Evolutionary conservation across 2,797 vertebrate species (phyloP).

Genomic region (Argyrosomus regius): DNA sequence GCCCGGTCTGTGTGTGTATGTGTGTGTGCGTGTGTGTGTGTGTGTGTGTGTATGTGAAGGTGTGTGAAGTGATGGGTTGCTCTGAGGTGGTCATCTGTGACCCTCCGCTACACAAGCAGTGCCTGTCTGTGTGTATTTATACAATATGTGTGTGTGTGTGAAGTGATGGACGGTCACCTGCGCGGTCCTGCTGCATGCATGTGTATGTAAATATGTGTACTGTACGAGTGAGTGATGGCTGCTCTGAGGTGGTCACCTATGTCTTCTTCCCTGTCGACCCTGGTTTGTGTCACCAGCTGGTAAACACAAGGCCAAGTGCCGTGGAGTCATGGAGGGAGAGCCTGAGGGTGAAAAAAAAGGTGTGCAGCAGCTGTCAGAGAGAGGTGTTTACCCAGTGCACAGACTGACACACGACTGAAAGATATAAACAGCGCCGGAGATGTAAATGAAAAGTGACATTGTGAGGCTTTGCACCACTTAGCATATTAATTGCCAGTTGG

Average conservation of each 20-base stretch:
- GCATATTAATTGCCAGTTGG: constrained; percentile 73
- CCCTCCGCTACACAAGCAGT: constrained; percentile 59
- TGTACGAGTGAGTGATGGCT: constrained; percentile 49
- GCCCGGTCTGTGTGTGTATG: constrained; percentile 39
- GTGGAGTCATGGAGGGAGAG: constrained; percentile 28
- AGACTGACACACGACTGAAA: constrained; percentile 62
- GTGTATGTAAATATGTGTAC: constrained; percentile 13
- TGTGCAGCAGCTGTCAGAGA: constrained; percentile 70
- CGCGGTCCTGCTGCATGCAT: constrained; percentile 33
- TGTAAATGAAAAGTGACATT: constrained; percentile 82
- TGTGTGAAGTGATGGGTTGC: constrained; percentile 56
- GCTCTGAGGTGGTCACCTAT: constrained; percentile 58
- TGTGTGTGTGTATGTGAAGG: constrained; percentile 26
- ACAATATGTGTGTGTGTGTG: constrained; percentile 48
- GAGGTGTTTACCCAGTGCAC: constrained; percentile 61
- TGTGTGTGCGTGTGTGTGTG: constrained; percentile 19
- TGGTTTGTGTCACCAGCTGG: constrained; percentile 58
- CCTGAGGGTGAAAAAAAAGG: constrained; percentile 32
- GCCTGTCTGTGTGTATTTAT: constrained; percentile 64
- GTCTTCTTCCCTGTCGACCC: constrained; percentile 52
- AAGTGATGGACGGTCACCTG: constrained; percentile 58
- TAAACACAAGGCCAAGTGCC: constrained; percentile 64
- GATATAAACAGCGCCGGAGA: constrained; percentile 60
- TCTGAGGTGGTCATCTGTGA: constrained; percentile 71
- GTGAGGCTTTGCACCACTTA: constrained; percentile 73